These are phyloP conservation scores for Galaxea fascicularis DNA, from an alignment of 92 coral and sea anemone species.

Conservation along the genomic window DNA sequence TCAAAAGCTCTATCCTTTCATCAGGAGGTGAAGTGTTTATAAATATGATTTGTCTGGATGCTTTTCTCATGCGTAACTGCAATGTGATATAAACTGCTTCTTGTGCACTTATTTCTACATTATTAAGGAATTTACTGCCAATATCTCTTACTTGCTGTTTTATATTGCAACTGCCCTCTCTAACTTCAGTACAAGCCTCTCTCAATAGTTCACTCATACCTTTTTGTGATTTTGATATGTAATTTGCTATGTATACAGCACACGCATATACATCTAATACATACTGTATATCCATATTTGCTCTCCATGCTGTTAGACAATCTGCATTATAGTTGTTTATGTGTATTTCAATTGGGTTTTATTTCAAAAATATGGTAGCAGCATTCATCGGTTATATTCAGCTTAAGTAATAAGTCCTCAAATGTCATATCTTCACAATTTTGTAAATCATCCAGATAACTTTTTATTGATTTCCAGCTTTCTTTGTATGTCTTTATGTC, in stretches of 20 bases:
- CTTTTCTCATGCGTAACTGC: slow-evolving; percentile 26
- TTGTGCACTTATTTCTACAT: slow-evolving; percentile 79
- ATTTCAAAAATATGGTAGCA: slow-evolving; percentile 20
- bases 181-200: slow-evolving; percentile 32
- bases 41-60: slow-evolving; percentile 29
- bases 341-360: slow-evolving; percentile 50
- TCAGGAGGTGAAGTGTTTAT: slow-evolving; percentile 45
- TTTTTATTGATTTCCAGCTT: no score
- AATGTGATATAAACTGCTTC: no score
- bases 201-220: slow-evolving; percentile 34
- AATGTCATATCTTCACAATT: no score
- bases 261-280: no score
- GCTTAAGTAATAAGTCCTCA: no score
- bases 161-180: slow-evolving; percentile 31
- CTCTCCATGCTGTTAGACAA: slow-evolving; percentile 4
- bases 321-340: slow-evolving; percentile 53
- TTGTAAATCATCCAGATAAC: no score
- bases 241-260: no score
- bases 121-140: slow-evolving; percentile 61
- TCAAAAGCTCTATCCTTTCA: slow-evolving; percentile 48
- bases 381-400: no score
- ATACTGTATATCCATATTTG: no score
- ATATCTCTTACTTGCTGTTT: slow-evolving; percentile 62
- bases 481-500: no score
- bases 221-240: slow-evolving; percentile 36